Evolutionary conservation across 2,113 vertebrate genomes (phyloP).

Genomic region (Oreochromis tanganicae): DNA sequence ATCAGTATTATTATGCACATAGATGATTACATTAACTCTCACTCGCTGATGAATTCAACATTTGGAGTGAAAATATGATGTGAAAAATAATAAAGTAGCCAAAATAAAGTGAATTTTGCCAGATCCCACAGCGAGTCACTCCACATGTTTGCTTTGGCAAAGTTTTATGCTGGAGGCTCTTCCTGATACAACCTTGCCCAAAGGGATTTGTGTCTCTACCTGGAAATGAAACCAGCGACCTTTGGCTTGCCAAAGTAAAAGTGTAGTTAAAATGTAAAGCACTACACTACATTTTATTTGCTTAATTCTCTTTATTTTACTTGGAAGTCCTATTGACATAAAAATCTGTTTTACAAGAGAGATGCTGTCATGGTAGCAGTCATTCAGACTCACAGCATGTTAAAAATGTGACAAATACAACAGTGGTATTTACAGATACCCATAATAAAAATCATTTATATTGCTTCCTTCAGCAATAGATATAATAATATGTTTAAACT

Average conservation of each 20-base stretch:
- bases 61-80: not conserved
- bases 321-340: rapidly evolving
- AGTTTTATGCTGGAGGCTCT: not conserved
- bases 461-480: not conserved
- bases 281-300: not conserved
- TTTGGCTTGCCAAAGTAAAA: not conserved
- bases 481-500: not conserved
- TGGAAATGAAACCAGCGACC: rapidly evolving
- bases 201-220: rapidly evolving
- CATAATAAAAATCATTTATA: not conserved
- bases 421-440: not conserved
- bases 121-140: not conserved
- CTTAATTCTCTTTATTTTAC: not conserved
- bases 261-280: rapidly evolving
- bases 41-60: not conserved
- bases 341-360: not conserved
- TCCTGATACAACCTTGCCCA: rapidly evolving
- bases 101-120: rapidly evolving
- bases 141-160: not conserved
- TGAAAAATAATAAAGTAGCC: not conserved
- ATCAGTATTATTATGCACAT: rapidly evolving
- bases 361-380: not conserved
- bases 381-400: rapidly evolving
- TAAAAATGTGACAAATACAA: not conserved
- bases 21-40: not conserved